Evolutionary conservation across 2,113 vertebrate genomes (phyloP).

Genomic region (Semnopithecus entellus): DNA sequence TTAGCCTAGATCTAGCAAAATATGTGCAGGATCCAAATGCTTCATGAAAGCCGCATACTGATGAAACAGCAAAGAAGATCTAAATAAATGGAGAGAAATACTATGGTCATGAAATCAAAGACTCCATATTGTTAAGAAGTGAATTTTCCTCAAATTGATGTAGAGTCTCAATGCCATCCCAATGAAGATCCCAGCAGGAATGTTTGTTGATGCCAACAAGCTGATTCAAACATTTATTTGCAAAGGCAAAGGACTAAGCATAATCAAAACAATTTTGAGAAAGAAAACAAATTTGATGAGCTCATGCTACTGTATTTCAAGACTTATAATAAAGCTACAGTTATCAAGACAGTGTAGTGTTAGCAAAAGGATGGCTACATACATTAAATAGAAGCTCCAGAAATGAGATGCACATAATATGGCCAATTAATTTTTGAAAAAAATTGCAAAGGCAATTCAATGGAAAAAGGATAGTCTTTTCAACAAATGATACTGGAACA

Average conservation of each 20-base stretch:
- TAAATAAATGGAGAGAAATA: not conserved
- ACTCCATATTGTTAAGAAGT: not conserved
- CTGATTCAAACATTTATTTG: not conserved
- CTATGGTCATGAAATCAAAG: not conserved
- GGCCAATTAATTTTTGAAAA: not conserved
- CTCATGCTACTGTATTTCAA: not conserved
- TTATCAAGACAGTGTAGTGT: not conserved
- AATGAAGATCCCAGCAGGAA: no score
- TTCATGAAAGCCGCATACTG: not conserved
- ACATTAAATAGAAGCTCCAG: not conserved
- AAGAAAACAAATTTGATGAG: not conserved
- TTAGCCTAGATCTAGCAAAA: not conserved
- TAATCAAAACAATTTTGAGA: not conserved
- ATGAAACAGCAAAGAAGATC: not conserved
- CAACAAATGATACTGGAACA: not conserved
- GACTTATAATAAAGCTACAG: not conserved
- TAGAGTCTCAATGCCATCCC: not conserved
- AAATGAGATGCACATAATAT: not conserved
- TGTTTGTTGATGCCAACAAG: not conserved
- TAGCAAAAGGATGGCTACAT: not conserved
- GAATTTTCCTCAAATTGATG: not conserved
- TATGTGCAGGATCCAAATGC: not conserved
- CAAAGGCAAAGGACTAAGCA: not conserved
- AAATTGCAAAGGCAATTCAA: not conserved
- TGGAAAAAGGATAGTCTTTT: not conserved